These are phyloP conservation scores for Nyctibius grandis DNA, from an alignment of 2,797 vertebrate species.

Conservation along the genomic window DNA sequence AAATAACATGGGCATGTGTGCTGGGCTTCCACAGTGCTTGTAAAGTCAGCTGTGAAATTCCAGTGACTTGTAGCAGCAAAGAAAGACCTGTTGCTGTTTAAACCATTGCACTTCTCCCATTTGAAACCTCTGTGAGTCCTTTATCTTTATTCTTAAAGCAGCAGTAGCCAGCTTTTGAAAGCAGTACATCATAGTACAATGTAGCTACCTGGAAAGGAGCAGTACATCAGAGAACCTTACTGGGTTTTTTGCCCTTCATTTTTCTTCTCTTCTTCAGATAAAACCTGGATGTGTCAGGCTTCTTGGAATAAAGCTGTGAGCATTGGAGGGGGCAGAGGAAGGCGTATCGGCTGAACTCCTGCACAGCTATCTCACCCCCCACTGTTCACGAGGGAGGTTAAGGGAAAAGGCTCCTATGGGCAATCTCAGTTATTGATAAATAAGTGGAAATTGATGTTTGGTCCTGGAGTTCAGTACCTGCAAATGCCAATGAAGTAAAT, in stretches of 20 bases:
- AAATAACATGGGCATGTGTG: background rate
- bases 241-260: background rate
- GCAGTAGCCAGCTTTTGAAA: slow-evolving; percentile 49
- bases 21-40: background rate
- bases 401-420: background rate
- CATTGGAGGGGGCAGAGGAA: background rate
- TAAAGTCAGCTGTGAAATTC: slow-evolving; percentile 10
- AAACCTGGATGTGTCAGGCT: background rate
- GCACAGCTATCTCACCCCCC: background rate
- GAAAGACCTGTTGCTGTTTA: background rate
- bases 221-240: slow-evolving; percentile 3
- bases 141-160: slow-evolving; percentile 38
- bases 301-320: background rate
- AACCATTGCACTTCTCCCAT: slow-evolving; percentile 21
- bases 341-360: background rate
- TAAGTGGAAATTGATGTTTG: slow-evolving; percentile 40
- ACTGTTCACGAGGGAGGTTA: background rate
- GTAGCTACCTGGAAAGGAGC: slow-evolving; percentile 15
- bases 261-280: background rate
- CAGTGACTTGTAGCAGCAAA: background rate
- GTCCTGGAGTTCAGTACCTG: slow-evolving; percentile 9
- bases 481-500: slow-evolving; percentile 54
- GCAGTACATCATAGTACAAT: background rate
- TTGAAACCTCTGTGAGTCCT: slow-evolving; percentile 18
- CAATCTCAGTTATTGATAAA: slow-evolving; percentile 43